Conservation (phyloP, 2,797 vertebrate genomes). For the Rhabdomys pumilio region DNA sequence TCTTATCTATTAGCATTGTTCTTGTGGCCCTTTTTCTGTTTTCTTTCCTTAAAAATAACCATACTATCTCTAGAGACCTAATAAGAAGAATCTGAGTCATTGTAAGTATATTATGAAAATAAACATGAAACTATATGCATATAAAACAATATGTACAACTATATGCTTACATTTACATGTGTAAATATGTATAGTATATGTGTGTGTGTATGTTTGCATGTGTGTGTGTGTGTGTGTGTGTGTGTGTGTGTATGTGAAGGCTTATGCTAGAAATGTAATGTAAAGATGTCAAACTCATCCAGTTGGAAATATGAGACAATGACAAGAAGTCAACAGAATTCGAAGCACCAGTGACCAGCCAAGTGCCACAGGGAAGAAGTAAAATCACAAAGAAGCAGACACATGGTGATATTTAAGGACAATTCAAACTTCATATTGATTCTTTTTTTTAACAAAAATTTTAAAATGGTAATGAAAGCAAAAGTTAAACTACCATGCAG, state of each 20-base stretch:
- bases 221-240: too few species aligned
- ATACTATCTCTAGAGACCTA: not conserved
- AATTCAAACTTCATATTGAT: slow-evolving; percentile 30
- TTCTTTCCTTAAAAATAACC: not conserved
- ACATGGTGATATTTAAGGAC: slow-evolving; percentile 32
- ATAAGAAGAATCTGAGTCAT: not conserved
- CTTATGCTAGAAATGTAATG: fast-evolving
- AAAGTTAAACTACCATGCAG: slow-evolving; percentile 10
- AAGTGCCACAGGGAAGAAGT: not conserved
- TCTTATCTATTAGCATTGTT: not conserved
- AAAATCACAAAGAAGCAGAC: slow-evolving; percentile 30
- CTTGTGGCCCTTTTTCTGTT: not conserved
- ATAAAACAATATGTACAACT: not conserved
- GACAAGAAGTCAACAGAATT: slow-evolving; percentile 51
- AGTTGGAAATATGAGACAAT: slow-evolving; percentile 12
- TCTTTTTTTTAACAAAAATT: slow-evolving; percentile 24
- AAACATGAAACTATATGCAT: not conserved
- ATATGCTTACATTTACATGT: not conserved
- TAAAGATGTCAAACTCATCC: not conserved
- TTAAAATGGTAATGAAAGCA: slow-evolving; percentile 61
- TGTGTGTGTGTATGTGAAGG: not conserved
- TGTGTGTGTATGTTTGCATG: too few species aligned
- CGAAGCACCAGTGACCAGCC: slow-evolving; percentile 47
- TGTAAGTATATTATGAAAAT: not conserved
- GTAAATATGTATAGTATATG: not conserved